These are phyloP conservation scores for Callithrix jacchus DNA, from an alignment of 2,113 vertebrate species.

Conservation along the genomic window DNA sequence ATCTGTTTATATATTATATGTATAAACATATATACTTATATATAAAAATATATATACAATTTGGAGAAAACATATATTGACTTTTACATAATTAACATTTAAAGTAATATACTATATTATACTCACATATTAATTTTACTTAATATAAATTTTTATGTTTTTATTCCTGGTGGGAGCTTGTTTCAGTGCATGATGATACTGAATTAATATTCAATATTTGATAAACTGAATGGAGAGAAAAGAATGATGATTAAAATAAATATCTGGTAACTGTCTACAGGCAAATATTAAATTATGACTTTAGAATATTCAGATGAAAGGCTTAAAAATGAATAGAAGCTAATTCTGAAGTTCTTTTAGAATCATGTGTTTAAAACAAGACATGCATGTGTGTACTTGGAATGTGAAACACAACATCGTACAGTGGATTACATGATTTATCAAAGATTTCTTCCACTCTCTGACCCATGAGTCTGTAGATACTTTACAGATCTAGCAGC, in stretches of 20 bases:
- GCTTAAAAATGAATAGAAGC: background rate
- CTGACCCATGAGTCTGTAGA: background rate
- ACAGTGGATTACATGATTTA: background rate
- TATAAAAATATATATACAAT: background rate
- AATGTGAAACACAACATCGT: background rate
- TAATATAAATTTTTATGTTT: background rate
- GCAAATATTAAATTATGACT: background rate
- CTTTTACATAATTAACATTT: background rate
- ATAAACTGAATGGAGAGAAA: background rate
- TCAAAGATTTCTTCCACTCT: background rate
- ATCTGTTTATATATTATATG: background rate
- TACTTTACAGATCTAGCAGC: background rate
- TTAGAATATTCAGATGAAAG: background rate
- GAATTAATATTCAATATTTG: background rate
- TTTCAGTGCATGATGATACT: background rate
- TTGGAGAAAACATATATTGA: background rate
- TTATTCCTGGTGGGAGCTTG: background rate
- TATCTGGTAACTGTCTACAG: background rate
- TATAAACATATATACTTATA: rapidly evolving
- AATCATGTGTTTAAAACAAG: background rate
- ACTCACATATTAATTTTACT: background rate
- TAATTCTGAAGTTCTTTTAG: background rate
- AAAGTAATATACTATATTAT: background rate
- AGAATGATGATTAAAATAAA: background rate
- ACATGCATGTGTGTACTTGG: background rate